Evolutionary conservation across 2,113 vertebrate species (phyloP), one percentile per base, ranked within the genome.

Genomic region (Oxyura jamaicensis): DNA sequence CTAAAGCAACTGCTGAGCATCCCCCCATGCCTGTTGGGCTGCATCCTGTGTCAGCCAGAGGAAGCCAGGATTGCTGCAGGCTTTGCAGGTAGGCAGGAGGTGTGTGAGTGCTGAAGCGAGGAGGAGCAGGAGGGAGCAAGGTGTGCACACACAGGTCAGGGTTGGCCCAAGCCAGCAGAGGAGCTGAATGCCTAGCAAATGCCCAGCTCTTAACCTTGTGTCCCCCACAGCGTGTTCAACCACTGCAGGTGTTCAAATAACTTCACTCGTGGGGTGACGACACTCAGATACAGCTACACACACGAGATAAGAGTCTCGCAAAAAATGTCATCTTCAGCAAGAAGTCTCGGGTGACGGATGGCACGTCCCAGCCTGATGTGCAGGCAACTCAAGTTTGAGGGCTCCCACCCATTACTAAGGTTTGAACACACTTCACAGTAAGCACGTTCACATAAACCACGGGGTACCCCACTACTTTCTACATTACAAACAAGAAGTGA

Each of bases 21-120:
- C 41, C 19, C 36, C 69, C 73, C 44, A 5, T 2, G 7, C 23
- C 59, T 39, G 29, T 22, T 6, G 41, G 78, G 39, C 0, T 3
- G n/a, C 68, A 60, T 65, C 71, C 2, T 22, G 41, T 36, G 35
- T 41, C 71, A 14, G 8, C 12, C 1, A 2, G 58, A 90, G 79
- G 28, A 44, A 75, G 26, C 1, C 3, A 48, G 75, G 67, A n/a
- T 62, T 41, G 44, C 5, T 10, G 3, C 0, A 0, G 85, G 63
- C 42, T 68, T 42, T 23, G 41, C 79, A 72, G 68, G 85, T 39
- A 69, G 76, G 42, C 50, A 69, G 62, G 71, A 85, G 72, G 55
- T 20, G 42, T 9, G 3, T 3, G 63, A 39, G 55, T 62, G 63
- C 68, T 53, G 59, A 48, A 73, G 79, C 71, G 36, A 66, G 4